A percentile compares a stretch with the other conserved stretches of the same genome.
These are phyloP conservation scores for Apodemus speciosus DNA, from an alignment of 2,113 vertebrate genomes.

Conservation along the genomic window DNA sequence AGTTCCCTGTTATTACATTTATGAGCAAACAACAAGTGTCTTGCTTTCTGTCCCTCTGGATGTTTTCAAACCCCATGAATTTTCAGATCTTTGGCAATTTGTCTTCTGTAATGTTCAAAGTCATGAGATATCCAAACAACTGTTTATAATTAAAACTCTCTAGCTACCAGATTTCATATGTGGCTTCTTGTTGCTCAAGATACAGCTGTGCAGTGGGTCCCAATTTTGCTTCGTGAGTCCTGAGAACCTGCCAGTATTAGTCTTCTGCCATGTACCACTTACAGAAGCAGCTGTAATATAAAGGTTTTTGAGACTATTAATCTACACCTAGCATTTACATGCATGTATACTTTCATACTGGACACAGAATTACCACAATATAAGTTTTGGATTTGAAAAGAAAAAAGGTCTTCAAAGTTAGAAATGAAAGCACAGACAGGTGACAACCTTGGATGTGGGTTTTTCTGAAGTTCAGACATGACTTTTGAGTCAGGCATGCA, in stretches of 20 bases:
- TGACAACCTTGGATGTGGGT: fast-evolving
- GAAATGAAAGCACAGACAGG: background rate
- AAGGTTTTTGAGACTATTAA: background rate
- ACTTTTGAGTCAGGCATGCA: background rate
- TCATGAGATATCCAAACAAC: conserved; percentile 35
- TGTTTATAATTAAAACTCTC: conserved; percentile 46
- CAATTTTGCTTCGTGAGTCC: background rate
- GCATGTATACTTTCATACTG: background rate
- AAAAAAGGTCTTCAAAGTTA: background rate
- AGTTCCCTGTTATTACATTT: conserved; percentile 21
- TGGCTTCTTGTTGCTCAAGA: conserved; percentile 16
- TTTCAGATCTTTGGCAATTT: conserved; percentile 24
- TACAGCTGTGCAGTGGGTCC: conserved; percentile 2
- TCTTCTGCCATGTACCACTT: background rate
- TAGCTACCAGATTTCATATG: conserved; percentile 46
- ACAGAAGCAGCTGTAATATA: background rate
- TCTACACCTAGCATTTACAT: background rate
- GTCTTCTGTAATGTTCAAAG: conserved; percentile 38
- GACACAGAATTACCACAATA: background rate
- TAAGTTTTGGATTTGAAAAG: background rate
- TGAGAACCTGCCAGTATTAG: background rate
- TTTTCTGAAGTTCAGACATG: background rate
- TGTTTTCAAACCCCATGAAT: conserved; percentile 10
- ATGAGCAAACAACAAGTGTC: background rate
- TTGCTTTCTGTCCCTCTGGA: background rate